These are phyloP conservation scores for Acrossocheilus fasciatus DNA, from an alignment of 2,797 vertebrate species.

Conservation along the genomic window DNA sequence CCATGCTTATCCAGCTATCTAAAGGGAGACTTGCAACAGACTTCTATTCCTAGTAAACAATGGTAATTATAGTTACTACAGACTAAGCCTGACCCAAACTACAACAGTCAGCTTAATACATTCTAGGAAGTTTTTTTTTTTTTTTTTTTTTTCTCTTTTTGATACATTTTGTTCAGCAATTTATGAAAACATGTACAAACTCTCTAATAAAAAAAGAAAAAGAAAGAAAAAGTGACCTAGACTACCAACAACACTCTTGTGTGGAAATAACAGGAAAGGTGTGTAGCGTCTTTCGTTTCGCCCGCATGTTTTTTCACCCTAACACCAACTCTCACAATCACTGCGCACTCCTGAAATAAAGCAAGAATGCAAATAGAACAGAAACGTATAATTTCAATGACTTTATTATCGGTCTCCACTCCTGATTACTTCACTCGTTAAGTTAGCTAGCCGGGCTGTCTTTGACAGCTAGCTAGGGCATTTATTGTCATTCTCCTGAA, in stretches of 20 bases:
- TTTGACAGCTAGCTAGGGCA: conserved; percentile 31
- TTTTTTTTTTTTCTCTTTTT: background rate
- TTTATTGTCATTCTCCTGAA: conserved; percentile 6
- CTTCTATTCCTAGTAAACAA: background rate
- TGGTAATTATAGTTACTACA: background rate
- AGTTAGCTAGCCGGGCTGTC: conserved; percentile 18
- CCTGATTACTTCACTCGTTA: background rate
- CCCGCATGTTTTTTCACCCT: background rate
- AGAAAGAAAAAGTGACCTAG: background rate
- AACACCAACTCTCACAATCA: background rate
- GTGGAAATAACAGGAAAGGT: background rate
- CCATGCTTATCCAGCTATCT: background rate
- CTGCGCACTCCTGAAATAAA: background rate
- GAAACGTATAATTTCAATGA: background rate
- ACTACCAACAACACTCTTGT: background rate
- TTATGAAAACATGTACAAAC: background rate
- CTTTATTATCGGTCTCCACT: background rate
- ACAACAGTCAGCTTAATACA: background rate
- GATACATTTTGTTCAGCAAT: background rate
- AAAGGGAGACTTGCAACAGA: background rate
- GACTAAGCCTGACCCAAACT: background rate
- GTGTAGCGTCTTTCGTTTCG: conserved; percentile 11
- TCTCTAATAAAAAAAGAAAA: background rate
- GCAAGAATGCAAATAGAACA: background rate
- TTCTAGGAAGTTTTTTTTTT: background rate